These are phyloP conservation scores for Rhodophaea formosa DNA, from an alignment of 2,888 invertebrate genomes.

Conservation along the genomic window DNA sequence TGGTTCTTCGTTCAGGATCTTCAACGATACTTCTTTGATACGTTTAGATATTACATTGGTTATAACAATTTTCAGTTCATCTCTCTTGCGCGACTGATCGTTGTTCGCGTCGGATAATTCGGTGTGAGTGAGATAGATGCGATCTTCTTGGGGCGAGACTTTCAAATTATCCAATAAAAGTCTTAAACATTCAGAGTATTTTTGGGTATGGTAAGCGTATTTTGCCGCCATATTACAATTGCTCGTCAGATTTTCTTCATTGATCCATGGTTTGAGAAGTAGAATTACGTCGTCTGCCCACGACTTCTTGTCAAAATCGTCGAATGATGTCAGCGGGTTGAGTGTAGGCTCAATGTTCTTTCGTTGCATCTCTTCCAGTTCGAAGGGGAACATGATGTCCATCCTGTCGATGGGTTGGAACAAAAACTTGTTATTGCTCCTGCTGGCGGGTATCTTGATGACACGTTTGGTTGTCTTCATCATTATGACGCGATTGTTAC, in stretches of 20 bases:
- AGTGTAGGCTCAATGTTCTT: conserved; percentile 51
- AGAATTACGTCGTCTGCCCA: conserved; percentile 68
- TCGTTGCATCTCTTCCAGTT: conserved; percentile 51
- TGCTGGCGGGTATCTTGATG: conserved; percentile 83
- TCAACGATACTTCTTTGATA: conserved; percentile 65
- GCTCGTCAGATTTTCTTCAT: conserved; percentile 45
- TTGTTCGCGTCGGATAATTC: conserved; percentile 26
- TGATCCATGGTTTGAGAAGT: conserved; percentile 62
- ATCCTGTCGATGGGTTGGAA: conserved; percentile 66
- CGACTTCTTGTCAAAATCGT: conserved; percentile 61
- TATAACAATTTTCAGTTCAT: conserved; percentile 56
- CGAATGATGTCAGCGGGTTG: conserved; percentile 55
- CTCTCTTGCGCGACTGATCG: conserved; percentile 38
- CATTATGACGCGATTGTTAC: conserved; percentile 82
- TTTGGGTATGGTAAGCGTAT: conserved; percentile 59
- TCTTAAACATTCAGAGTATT: conserved; percentile 58
- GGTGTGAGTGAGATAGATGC: conserved; percentile 55
- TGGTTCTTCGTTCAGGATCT: conserved; percentile 62
- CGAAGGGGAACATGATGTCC: conserved; percentile 68
- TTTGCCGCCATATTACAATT: conserved; percentile 70
- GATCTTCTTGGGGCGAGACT: conserved; percentile 36
- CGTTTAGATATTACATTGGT: conserved; percentile 62
- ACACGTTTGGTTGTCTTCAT: conserved; percentile 87
- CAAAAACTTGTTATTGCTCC: conserved; percentile 59
- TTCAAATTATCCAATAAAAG: conserved; percentile 57